Evolutionary conservation across 2,888 invertebrate genomes (phyloP), one percentile per base, ranked within the genome.

Genomic region (Anagyrus pseudococci): DNA sequence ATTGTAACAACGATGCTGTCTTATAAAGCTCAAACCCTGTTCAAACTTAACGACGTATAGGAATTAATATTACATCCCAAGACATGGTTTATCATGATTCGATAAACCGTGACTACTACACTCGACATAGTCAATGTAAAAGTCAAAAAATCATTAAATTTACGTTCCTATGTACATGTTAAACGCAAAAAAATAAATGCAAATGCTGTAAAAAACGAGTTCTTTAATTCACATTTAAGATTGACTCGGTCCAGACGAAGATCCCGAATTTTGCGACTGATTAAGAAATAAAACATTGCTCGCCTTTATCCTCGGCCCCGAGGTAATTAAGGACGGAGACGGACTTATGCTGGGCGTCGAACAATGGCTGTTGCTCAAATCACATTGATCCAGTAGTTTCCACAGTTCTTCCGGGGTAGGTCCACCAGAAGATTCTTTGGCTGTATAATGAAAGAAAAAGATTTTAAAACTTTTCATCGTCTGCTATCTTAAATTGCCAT

Each of bases 331-430:
- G 1, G 86, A 85, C 0, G 89, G 88, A 64, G 89, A 89, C 13
- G 88, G 92, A 60, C 91, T 94, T 70, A 91, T 86, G 71, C 90
- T 93, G 67, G 94, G 94, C 1, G 89, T 91, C 3, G 89, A 89
- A 72, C 87, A 87, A 63, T 89, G 84, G 64, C 90, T 91, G 78
- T 90, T 91, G 76, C 91, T 92, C 68, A 98, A 85, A 81, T 98
- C 98, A 83, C 96, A 97, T 71, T 96, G 95, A 71, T 98, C 96
- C 69, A 98, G 85, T 67, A 98, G 85, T 26, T 92, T 89, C 72
- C 98, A 87, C 66, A 98, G 84, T 83, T 98, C 98, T 77, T 92
- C 90, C 1, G 97, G 89, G 1, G 91, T 90, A 29, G 98, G 98
- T n/a, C 98, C 97, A 67, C 96, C 96, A 69, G 90, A 90, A 2